Evolutionary conservation across 37 sponge, comb jelly and placozoan genomes (phyloP), one percentile per base, ranked within the genome.

Genomic region (Amphimedon queenslandica): DNA sequence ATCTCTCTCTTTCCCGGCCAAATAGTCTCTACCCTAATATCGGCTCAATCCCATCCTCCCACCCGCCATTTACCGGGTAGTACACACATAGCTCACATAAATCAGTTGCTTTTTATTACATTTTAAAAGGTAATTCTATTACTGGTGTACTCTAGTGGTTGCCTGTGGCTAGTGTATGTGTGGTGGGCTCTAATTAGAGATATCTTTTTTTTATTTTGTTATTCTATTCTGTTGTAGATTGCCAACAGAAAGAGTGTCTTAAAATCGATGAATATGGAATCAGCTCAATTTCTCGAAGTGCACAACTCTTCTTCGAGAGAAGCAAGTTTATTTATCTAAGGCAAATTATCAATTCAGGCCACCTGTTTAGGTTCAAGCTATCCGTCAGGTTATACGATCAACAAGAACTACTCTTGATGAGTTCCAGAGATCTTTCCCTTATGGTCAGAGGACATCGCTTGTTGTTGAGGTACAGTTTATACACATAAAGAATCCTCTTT

Each of bases 381-480:
- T 79, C 31, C 84, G 84, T 33, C 66, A 83, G 40, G 66, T 83
- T 20, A 83, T 83, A 28, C 58, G 66, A 20, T 63, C 38, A 21
- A 83, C 77, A 1, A 33, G 68, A 40, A 20, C 21, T 31, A 70
- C 70, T 25, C 41, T 83, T 31, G 65, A 58, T 24, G 71, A 76
- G 28, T 58, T 82, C 69, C 55, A 76, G 64, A 33, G 33, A 4
- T 21, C 41, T 35, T 83, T 76, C 40, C 24, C 56, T 36, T 11
- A n/a, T 60, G 64, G 38, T 18, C 35, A 70, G 29, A 30, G 84
- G 47, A 74, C 84, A 10, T 76, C 84, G 1, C 36, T 83, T 13
- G 77, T 83, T 10, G 57, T 83, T 3, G 84, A 83, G 66, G 82
- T 80, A 64, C 39, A 73, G 5, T 36, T 25, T 11, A 60, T 5